Evolutionary conservation across 2,888 invertebrate species (phyloP).

Genomic region (Philopedon plagiatum): DNA sequence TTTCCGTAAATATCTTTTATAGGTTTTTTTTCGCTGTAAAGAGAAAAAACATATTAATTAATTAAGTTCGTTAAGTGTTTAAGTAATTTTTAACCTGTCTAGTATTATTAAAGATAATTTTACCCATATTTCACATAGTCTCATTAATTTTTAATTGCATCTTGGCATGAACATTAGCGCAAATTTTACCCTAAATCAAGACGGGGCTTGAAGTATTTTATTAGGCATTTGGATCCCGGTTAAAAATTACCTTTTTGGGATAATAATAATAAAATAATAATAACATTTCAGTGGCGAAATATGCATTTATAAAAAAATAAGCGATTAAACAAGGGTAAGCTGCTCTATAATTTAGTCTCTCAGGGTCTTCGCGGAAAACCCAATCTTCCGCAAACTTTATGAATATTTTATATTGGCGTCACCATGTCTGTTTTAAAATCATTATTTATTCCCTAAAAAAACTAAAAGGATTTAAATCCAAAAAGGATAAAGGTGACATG

Average conservation of each 20-base stretch:
- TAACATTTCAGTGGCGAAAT: background rate
- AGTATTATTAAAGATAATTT: too few relatives aligned
- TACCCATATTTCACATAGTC: background rate
- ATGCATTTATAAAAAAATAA: constrained; percentile 7
- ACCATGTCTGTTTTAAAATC: constrained; percentile 9
- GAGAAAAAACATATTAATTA: too few relatives aligned
- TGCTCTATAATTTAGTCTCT: constrained; percentile 2
- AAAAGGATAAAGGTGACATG: background rate
- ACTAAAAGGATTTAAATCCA: background rate
- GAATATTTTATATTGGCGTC: constrained; percentile 15
- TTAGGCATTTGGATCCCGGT: background rate
- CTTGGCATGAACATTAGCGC: background rate
- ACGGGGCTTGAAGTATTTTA: background rate
- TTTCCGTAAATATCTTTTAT: too few relatives aligned
- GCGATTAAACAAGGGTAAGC: constrained; percentile 14
- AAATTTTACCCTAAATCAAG: background rate
- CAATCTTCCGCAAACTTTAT: constrained; percentile 9
- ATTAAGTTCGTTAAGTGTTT: too few relatives aligned
- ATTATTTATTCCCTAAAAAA: background rate
- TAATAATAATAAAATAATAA: background rate
- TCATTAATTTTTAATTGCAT: background rate
- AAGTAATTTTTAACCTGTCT: too few relatives aligned
- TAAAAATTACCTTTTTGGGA: background rate
- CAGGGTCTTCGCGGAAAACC: constrained; percentile 1
- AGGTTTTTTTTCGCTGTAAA: too few relatives aligned